Evolutionary conservation across 2,888 invertebrate species (phyloP), one percentile per base, ranked within the genome.

Genomic region (Polydrusus pterygomalis): DNA sequence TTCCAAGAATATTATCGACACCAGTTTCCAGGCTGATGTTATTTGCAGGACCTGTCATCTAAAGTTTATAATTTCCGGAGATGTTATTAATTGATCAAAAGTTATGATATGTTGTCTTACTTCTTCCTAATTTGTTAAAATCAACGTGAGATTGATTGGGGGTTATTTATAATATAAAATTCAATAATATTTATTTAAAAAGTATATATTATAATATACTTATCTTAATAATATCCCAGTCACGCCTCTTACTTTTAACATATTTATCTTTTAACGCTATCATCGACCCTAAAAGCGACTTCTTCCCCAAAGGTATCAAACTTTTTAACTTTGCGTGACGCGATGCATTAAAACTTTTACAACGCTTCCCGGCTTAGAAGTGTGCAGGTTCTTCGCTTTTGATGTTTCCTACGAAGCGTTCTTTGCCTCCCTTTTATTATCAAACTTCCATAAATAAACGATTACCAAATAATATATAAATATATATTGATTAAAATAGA

Each of bases 61-160:
- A 56, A 40, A 68, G 68, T 68, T 54, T 20, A 25, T 18, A 68
- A 56, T 40, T 68, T 56, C 54, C 20, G 68, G 18, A 56, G 68
- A 68, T 43, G 68, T 43, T 54, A 56, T 56, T 68, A 68, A 68
- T 68, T 68, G 54, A 68, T 67, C 51, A 54, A 38, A 68, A 40
- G 17, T 38, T 38, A 11, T 6, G 11, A 38, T 38, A 15, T 34
- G 15, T 25, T 8, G 34, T 38, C 38, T 60, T 47, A 47, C 17
- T n/a, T 43, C n/a, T 11, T 6, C 13, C 13, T 13, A 9, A n/a
- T 43, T 17, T 17, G 5, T 17, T 47, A 47, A n/a, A n/a, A 15
- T 47, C 17, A 45, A 45, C 6, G 3, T 3, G 10, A 34, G 8
- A 34, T 34, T 34, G 8, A 34, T 54, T 25, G 25, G 25, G 25